Conservation (phyloP, 1,140 invertebrate genomes). For the Atopsyche davidsoni region DNA sequence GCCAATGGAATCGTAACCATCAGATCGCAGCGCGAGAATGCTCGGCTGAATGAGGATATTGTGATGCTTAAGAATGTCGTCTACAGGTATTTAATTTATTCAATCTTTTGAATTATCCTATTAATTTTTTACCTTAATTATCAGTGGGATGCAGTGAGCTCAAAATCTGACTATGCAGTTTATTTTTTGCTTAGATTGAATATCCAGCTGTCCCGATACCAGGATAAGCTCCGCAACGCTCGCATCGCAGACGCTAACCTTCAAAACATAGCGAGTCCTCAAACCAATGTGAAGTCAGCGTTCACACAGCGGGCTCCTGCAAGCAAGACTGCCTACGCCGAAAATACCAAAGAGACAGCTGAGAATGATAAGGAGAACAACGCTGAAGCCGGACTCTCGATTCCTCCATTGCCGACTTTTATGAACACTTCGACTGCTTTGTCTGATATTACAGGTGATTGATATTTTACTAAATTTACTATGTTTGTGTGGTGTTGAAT, state of each 20-base stretch:
- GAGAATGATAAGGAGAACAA: constrained; percentile 16
- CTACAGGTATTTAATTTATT: constrained; percentile 36
- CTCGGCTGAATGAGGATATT: constrained; percentile 52
- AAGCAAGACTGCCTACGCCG: background rate
- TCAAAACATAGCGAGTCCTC: no score
- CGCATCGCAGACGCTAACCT: no score
- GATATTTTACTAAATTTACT: no score
- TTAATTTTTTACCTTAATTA: constrained; percentile 4
- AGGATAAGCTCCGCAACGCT: constrained; percentile 50
- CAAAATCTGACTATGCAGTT: constrained; percentile 14
- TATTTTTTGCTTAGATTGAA: constrained; percentile 50
- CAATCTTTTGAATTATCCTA: constrained; percentile 3
- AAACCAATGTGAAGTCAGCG: constrained; percentile 2
- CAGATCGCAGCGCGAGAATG: constrained; percentile 39
- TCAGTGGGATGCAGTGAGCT: background rate
- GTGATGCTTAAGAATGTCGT: constrained; percentile 61
- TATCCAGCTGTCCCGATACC: constrained; percentile 59
- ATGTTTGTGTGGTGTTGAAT: no score
- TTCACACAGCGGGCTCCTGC: background rate
- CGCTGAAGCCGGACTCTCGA: constrained; percentile 22
- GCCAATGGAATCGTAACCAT: constrained; percentile 18
- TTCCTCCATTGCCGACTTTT: constrained; percentile 26
- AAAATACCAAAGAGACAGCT: constrained; percentile 24
- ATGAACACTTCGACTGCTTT: no score
- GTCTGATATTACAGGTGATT: no score